A percentile compares a stretch with the other conserved stretches of the same genome.
Evolutionary conservation across 2,113 vertebrate genomes (phyloP).

Genomic region (Myrmecophaga tridactyla): DNA sequence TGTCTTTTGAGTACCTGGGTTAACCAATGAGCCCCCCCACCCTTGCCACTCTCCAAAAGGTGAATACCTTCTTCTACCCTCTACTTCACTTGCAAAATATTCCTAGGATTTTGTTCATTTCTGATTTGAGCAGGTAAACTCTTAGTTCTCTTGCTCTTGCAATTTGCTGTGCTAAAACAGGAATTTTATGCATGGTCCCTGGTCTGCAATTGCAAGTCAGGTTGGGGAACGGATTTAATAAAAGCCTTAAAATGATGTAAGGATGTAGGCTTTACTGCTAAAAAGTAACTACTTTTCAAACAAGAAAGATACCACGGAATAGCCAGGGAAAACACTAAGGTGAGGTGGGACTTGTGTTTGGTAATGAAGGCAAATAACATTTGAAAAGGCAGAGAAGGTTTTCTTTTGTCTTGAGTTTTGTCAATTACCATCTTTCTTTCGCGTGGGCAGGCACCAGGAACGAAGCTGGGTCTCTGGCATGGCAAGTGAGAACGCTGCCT

Average conservation of each 20-base stretch:
- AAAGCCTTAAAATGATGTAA: background rate
- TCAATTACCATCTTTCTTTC: background rate
- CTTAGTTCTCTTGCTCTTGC: fast-evolving
- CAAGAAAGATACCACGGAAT: background rate
- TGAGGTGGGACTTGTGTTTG: background rate
- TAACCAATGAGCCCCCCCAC: background rate
- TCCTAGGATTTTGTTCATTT: background rate
- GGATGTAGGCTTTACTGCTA: background rate
- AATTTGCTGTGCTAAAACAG: background rate
- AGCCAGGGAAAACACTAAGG: too few relatives aligned
- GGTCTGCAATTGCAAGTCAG: background rate
- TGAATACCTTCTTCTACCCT: fast-evolving
- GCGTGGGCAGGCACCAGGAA: too few relatives aligned
- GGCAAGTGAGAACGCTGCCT: too few relatives aligned
- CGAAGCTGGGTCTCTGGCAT: too few relatives aligned
- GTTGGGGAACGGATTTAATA: background rate
- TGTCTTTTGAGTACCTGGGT: background rate
- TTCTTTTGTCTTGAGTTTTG: background rate
- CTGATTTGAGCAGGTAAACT: background rate
- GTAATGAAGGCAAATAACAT: background rate
- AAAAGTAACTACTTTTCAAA: background rate
- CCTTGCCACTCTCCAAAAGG: too few relatives aligned
- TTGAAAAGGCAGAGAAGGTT: background rate
- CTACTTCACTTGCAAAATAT: fast-evolving
- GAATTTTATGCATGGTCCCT: fast-evolving